Evolutionary conservation across 53 echinoderm and acorn worm species (phyloP).

Genomic region (Apostichopus leukothele): DNA sequence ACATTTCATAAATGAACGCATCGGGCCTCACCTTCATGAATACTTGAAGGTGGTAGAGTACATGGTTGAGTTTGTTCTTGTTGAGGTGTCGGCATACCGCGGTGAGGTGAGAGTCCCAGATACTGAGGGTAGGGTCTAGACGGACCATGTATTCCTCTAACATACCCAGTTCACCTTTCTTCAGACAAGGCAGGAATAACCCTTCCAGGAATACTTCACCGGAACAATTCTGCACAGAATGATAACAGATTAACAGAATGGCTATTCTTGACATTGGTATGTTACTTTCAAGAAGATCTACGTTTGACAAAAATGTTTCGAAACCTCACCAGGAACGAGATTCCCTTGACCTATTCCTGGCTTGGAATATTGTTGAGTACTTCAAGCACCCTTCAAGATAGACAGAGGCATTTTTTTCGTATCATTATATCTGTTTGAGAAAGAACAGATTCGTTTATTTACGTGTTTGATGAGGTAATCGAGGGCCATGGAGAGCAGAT

Average conservation of each 20-base stretch:
- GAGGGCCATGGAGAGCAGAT: conserved; percentile 59
- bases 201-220: conserved; percentile 81
- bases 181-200: conserved; percentile 74
- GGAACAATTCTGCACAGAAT: conserved; percentile 74
- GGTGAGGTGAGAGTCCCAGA: conserved; percentile 80
- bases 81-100: conserved; percentile 80
- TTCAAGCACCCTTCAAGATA: too few species aligned
- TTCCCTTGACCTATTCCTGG: too few species aligned
- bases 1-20: too few species aligned
- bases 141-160: conserved; percentile 72
- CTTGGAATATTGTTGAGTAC: too few species aligned
- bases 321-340: too few species aligned
- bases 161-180: conserved; percentile 60
- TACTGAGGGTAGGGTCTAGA: conserved; percentile 65
- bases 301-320: too few species aligned
- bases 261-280: too few species aligned
- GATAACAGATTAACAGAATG: too few species aligned
- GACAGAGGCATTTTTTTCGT: too few species aligned
- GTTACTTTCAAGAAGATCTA: too few species aligned
- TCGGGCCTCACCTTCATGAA: conserved; percentile 83
- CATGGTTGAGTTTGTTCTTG: conserved; percentile 67
- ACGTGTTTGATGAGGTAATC: conserved; percentile 77
- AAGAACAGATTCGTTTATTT: neutral
- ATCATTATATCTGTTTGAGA: too few species aligned
- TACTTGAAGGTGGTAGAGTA: conserved; percentile 89